Evolutionary conservation across 2,113 vertebrate species (phyloP).

Genomic region (Tenrec ecaudatus): DNA sequence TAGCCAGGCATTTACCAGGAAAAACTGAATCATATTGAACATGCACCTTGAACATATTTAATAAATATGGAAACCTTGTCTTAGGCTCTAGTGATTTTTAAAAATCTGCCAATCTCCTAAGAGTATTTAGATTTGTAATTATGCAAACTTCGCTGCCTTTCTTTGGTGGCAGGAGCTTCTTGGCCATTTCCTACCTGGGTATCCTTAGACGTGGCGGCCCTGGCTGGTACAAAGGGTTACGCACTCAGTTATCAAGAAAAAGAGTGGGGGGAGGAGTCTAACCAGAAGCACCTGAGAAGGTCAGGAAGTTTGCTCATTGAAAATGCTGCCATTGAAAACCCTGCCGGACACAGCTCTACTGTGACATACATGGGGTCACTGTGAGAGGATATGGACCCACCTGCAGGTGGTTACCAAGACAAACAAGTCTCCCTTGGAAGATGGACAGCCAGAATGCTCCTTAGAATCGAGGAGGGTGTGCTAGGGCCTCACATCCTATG

Average conservation of each 20-base stretch:
- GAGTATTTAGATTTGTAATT: not conserved
- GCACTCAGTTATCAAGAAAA: not conserved
- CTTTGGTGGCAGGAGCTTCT: rapidly evolving
- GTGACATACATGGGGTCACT: not conserved
- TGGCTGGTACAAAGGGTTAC: not conserved
- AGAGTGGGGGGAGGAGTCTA: not conserved
- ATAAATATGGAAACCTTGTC: rapidly evolving
- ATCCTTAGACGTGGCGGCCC: not conserved
- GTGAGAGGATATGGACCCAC: not conserved
- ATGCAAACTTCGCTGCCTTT: rapidly evolving
- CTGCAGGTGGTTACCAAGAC: not conserved
- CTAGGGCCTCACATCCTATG: too few relatives aligned
- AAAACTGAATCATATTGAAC: rapidly evolving
- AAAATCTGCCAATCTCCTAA: not conserved
- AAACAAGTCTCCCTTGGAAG: too few relatives aligned
- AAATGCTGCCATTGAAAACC: not conserved
- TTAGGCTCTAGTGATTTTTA: not conserved
- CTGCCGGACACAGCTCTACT: not conserved
- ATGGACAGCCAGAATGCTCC: too few relatives aligned
- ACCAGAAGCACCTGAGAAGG: not conserved
- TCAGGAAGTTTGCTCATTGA: not conserved
- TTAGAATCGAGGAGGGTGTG: too few relatives aligned
- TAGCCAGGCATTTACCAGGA: not conserved
- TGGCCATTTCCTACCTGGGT: not conserved
- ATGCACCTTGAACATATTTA: not conserved